A percentile compares a stretch with the other conserved stretches of the same genome.
Conservation (phyloP, 30 jellyfish, hydroid and myxozoan species). For the Cassiopea andromeda region DNA sequence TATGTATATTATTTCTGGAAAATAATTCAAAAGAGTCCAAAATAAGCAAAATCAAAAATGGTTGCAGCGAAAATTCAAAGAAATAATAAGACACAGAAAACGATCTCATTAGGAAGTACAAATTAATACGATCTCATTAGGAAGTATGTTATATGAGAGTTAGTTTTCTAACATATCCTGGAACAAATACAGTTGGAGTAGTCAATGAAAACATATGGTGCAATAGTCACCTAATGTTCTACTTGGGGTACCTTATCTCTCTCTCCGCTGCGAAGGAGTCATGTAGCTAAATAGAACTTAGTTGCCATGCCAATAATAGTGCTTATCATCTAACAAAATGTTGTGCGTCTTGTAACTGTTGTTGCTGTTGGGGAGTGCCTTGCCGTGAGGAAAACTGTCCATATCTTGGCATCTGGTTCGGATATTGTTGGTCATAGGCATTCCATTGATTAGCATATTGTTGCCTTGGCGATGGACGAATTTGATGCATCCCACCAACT, state of each 20-base stretch:
- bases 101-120: no score
- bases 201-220: no score
- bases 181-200: no score
- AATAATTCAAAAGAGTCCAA: no score
- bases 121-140: no score
- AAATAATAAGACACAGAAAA: no score
- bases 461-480: constrained; percentile 69
- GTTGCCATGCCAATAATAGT: not conserved
- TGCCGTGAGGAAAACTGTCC: constrained; percentile 41
- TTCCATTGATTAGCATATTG: constrained; percentile 73
- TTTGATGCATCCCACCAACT: constrained; percentile 43
- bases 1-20: no score
- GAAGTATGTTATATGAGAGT: no score
- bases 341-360: constrained; percentile 53
- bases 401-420: constrained; percentile 37
- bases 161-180: no score
- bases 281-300: not conserved
- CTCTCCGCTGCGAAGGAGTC: not conserved
- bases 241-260: not conserved
- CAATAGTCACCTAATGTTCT: not conserved
- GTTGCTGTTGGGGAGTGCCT: constrained; percentile 63
- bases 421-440: constrained; percentile 53
- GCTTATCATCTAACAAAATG: constrained; percentile 40
- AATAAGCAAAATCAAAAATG: no score
- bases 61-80: no score